Conservation (phyloP, 1,140 invertebrate genomes). For the Drosophila sproati region DNA sequence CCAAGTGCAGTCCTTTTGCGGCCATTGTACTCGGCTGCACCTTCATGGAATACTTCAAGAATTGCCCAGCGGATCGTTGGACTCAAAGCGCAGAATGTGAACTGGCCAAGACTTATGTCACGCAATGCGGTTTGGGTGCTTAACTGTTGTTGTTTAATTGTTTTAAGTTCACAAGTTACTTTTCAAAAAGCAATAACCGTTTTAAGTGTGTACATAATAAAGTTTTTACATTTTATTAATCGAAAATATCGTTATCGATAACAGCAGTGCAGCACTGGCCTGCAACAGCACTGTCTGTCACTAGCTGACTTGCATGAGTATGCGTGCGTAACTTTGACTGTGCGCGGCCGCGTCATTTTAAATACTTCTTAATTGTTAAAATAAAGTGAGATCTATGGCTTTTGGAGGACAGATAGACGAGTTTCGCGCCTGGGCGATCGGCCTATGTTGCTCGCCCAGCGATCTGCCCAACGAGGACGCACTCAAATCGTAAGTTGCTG, state of each 20-base stretch:
- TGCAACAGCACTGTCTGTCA: background rate
- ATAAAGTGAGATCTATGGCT: constrained; percentile 44
- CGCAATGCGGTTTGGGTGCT: constrained; percentile 69
- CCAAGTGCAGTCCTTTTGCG: constrained; percentile 70
- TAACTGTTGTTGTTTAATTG: constrained; percentile 12
- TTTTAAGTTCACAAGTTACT: constrained; percentile 3
- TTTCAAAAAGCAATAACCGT: constrained; percentile 1
- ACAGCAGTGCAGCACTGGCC: constrained; percentile 6
- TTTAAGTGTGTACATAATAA: constrained; percentile 46
- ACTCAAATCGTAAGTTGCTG: constrained; percentile 62
- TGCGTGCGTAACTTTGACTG: background rate
- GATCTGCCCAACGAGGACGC: constrained; percentile 66
- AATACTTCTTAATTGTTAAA: constrained; percentile 7
- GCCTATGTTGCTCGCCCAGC: constrained; percentile 64
- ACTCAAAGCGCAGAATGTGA: constrained; percentile 64
- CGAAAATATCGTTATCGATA: constrained; percentile 9
- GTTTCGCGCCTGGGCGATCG: constrained; percentile 69
- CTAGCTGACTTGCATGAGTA: background rate
- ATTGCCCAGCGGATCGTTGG: constrained; percentile 76
- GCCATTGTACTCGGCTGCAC: constrained; percentile 75
- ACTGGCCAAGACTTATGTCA: constrained; percentile 75
- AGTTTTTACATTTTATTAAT: constrained; percentile 20
- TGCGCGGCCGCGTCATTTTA: constrained; percentile 24
- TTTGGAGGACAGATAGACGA: constrained; percentile 53
- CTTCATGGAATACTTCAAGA: constrained; percentile 82